Evolutionary conservation across 2,797 vertebrate species (phyloP).

Genomic region (Sandelia bainsii): DNA sequence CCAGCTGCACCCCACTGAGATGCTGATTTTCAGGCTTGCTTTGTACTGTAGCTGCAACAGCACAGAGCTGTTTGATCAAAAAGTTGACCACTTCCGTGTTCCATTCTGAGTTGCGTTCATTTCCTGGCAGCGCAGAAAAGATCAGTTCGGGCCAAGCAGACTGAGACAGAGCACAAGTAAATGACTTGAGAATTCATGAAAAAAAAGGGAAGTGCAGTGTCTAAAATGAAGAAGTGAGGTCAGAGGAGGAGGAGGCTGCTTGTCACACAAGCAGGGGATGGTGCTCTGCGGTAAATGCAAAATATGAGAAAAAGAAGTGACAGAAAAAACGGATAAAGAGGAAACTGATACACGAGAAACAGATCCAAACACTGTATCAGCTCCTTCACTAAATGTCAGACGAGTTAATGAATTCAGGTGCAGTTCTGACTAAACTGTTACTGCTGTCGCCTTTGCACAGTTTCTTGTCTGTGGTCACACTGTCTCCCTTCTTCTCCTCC

Average conservation of each 20-base stretch:
- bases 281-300: background rate
- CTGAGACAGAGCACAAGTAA: background rate
- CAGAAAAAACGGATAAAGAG: constrained; percentile 5
- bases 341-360: background rate
- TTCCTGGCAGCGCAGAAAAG: constrained; percentile 66
- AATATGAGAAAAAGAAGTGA: background rate
- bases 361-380: rapidly evolving
- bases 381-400: background rate
- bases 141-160: background rate
- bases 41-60: constrained; percentile 6
- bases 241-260: constrained; percentile 15
- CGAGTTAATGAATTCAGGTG: background rate
- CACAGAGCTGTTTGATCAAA: constrained; percentile 26
- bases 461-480: background rate
- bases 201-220: constrained; percentile 54
- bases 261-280: background rate
- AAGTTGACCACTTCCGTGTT: constrained; percentile 82
- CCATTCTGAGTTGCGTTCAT: constrained; percentile 70
- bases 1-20: background rate
- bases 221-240: constrained; percentile 72
- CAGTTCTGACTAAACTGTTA: background rate
- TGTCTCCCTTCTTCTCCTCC: background rate
- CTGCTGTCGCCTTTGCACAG: background rate
- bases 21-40: constrained; percentile 2
- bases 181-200: constrained; percentile 36